Percentiles rank a stretch among this genome's conserved stretches.
Conservation (phyloP, 2,797 vertebrate species). For the Rhinatrema bivittatum region DNA sequence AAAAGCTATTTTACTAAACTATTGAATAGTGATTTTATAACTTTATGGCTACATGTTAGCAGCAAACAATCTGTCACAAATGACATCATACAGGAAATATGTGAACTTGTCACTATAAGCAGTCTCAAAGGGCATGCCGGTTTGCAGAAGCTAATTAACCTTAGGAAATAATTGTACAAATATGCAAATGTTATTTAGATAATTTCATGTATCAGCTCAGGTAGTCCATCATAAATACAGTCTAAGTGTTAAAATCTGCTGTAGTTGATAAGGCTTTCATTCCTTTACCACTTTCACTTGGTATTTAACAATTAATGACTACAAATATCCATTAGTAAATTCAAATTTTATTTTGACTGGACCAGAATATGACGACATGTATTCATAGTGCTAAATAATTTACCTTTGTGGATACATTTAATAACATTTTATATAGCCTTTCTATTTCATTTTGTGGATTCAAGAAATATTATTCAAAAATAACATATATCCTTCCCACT, state of each 20-base stretch:
- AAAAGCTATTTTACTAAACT: no score
- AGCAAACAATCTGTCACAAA: conserved; percentile 59
- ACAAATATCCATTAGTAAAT: conserved; percentile 43
- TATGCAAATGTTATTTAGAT: conserved; percentile 97
- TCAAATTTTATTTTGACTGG: conserved; percentile 30
- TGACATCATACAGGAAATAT: conserved; percentile 68
- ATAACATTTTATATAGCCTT: conserved; percentile 25
- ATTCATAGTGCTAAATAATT: conserved; percentile 30
- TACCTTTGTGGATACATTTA: conserved; percentile 22
- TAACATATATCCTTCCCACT: conserved; percentile 5
- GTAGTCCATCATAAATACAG: conserved; percentile 83
- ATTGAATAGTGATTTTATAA: conserved; percentile 50
- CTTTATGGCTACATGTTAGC: conserved; percentile 72
- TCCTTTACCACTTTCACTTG: conserved; percentile 49
- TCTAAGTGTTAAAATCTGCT: conserved; percentile 60
- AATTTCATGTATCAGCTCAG: conserved; percentile 79
- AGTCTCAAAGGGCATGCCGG: conserved; percentile 81
- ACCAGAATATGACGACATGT: conserved; percentile 12
- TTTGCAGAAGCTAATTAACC: conserved; percentile 96
- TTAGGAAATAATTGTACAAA: conserved; percentile 95
- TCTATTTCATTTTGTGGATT: no score
- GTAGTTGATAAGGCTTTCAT: conserved; percentile 52
- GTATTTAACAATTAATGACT: conserved; percentile 56
- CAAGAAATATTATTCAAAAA: neutral
- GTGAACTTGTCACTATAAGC: conserved; percentile 81